Evolutionary conservation across 2,797 vertebrate genomes (phyloP), one percentile per base, ranked within the genome.

Genomic region (Halcyon smyrnensis): DNA sequence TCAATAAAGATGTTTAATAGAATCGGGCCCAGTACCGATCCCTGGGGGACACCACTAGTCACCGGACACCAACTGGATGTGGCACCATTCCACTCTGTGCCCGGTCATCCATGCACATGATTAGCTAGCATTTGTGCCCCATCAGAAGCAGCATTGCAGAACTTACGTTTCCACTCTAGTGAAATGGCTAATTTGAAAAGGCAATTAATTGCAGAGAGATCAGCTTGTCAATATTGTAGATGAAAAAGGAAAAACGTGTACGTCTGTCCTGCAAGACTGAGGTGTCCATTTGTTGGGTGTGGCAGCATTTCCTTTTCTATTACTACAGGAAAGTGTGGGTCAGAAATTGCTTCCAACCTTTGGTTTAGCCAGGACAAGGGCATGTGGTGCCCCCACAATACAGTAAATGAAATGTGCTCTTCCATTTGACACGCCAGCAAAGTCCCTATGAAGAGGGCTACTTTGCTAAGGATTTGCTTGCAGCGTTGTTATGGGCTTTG

Each of bases 111-210:
- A 37, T 37, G 37, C 37, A 37, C 37, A 41, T 34, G 54, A 46
- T 91, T 86, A 74, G n/a, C 54, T 30, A 37, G 43, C 8, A 7
- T 53, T 90, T 0, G 1, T 67, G 36, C 20, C 17, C 30, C 24
- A 19, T 85, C 51, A 51, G 69, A 94, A 93, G 84, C 87, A 84
- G 20, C 25, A 19, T 93, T 94, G 95, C 75, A 89, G 68, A 68
- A 54, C 62, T 85, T 87, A 48, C 11, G 2, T 89, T 89, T 95
- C 56, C 84, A 78, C 41, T 89, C 43, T 71, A 67, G 67, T 25
- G 11, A 93, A 94, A 86, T 69, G 43, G 71, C 83, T 85, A 79
- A 68, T 94, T 90, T 96, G 95, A 95, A 97, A 90, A 90, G 84
- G 32, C 50, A n/a, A n/a, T n/a, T n/a, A 57, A 24, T 57, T 94